Evolutionary conservation across 2,797 vertebrate species (phyloP).

Genomic region (Vultur gryphus): DNA sequence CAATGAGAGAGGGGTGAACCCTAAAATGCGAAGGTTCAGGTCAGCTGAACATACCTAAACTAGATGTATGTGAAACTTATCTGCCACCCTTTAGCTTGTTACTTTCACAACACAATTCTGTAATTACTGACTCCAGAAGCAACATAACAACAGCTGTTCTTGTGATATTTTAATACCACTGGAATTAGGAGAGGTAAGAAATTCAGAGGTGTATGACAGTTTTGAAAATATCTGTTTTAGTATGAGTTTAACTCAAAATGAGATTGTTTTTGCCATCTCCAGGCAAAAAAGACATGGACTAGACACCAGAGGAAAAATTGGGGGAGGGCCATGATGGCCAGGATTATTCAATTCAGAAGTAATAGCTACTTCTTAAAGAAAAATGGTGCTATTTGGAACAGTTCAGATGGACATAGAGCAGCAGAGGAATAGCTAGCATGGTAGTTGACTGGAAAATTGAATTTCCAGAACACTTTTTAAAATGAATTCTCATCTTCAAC

Average conservation of each 20-base stretch:
- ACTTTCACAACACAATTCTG: not conserved
- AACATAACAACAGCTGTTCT: constrained; percentile 36
- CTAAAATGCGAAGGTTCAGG: not conserved
- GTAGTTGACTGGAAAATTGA: not conserved
- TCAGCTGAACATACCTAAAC: not conserved
- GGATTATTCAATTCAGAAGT: not conserved
- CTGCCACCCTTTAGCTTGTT: not conserved
- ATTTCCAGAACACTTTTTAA: not conserved
- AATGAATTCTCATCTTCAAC: not conserved
- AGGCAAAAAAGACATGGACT: not conserved
- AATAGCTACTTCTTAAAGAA: not conserved
- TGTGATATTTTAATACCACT: constrained; percentile 32
- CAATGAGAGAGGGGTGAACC: not conserved
- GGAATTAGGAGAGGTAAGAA: constrained; percentile 22
- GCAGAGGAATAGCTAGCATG: not conserved
- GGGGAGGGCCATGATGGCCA: not conserved
- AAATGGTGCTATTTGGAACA: not conserved
- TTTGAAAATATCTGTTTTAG: constrained; percentile 45
- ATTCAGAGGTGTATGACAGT: constrained; percentile 5
- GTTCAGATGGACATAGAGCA: not conserved
- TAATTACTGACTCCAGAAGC: not conserved
- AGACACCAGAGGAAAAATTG: not conserved
- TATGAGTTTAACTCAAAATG: not conserved
- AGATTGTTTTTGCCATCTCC: not conserved
- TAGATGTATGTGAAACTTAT: not conserved